These are phyloP conservation scores for Drosophila mauritiana DNA, from an alignment of 1,140 invertebrate genomes.

Conservation along the genomic window DNA sequence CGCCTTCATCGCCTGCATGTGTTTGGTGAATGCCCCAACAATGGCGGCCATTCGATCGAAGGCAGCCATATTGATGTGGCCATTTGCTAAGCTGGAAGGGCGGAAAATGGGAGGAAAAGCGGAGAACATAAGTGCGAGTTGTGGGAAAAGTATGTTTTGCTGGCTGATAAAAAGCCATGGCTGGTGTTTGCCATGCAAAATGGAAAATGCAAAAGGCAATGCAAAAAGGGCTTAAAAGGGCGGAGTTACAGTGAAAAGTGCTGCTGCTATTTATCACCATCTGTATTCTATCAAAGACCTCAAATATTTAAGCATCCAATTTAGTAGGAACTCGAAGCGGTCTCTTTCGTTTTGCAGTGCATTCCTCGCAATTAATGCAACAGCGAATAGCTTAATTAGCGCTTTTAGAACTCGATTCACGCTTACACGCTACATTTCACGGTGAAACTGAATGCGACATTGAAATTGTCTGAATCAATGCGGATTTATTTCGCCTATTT, in stretches of 20 bases:
- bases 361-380: constrained; percentile 30
- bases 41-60: constrained; percentile 84
- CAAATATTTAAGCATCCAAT: too few relatives aligned
- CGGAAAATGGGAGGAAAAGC: not conserved
- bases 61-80: constrained; percentile 83
- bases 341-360: not conserved
- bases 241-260: not conserved
- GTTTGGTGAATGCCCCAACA: constrained; percentile 81
- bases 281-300: too few relatives aligned
- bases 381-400: constrained; percentile 35
- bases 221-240: not conserved
- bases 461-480: constrained; percentile 40
- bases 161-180: constrained; percentile 15
- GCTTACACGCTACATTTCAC: constrained; percentile 34
- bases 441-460: constrained; percentile 33
- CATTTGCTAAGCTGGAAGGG: constrained; percentile 76
- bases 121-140: constrained; percentile 16
- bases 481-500: constrained; percentile 19
- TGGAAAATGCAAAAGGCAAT: constrained; percentile 1
- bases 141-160: constrained; percentile 22
- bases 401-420: constrained; percentile 38
- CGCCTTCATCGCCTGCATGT: constrained; percentile 75
- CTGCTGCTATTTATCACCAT: not conserved
- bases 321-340: too few relatives aligned
- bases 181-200: constrained; percentile 28